These are phyloP conservation scores for Heterotilapia buettikoferi DNA, from an alignment of 2,113 vertebrate species.

Conservation along the genomic window DNA sequence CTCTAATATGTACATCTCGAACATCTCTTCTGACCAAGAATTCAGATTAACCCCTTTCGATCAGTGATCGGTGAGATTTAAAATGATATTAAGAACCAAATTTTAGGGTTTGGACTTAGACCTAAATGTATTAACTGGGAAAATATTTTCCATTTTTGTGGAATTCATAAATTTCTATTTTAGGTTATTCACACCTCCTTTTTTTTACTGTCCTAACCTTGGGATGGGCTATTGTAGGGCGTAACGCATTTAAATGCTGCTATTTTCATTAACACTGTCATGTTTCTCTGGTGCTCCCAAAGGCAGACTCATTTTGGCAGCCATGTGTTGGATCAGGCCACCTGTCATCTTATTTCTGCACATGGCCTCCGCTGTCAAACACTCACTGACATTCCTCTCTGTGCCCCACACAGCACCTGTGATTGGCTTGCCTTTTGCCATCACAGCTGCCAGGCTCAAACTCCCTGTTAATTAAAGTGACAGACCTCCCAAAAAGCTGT, in stretches of 20 bases:
- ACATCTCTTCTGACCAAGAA: background rate
- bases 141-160: background rate
- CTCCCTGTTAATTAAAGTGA: constrained; percentile 64
- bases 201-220: background rate
- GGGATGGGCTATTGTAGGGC: background rate
- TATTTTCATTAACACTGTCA: constrained; percentile 54
- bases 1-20: background rate
- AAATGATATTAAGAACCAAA: background rate
- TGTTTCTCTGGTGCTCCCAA: constrained; percentile 32
- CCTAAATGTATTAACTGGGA: background rate
- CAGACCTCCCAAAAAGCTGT: constrained; percentile 53
- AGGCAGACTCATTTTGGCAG: constrained; percentile 56
- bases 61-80: background rate
- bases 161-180: background rate
- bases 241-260: constrained; percentile 17
- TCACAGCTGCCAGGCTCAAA: constrained; percentile 59
- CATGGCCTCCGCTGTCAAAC: constrained; percentile 59
- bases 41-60: background rate
- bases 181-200: background rate
- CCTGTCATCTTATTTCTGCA: constrained; percentile 65
- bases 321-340: constrained; percentile 48
- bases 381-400: constrained; percentile 43
- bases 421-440: constrained; percentile 46
- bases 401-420: constrained; percentile 53
- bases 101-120: background rate